Percentiles rank a stretch among this genome's conserved stretches.
Conservation (phyloP, 2,797 vertebrate species). For the Hoplostethus atlanticus region DNA sequence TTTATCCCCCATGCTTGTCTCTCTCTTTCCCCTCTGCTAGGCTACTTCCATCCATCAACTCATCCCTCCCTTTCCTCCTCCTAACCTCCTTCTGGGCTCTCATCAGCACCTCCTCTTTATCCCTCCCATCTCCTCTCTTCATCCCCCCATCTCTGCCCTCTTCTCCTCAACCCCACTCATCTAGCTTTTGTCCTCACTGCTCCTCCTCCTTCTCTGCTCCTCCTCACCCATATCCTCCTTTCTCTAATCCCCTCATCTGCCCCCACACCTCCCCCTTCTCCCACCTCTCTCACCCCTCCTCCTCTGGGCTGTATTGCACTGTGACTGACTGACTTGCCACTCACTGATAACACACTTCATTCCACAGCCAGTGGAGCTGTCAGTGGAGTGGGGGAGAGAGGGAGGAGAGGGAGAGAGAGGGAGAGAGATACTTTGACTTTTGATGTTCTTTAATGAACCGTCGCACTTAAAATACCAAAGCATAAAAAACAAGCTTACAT, state of each 20-base stretch:
- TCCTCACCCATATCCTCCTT: conserved; percentile 36
- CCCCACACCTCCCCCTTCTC: conserved; percentile 30
- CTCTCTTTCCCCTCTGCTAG: background rate
- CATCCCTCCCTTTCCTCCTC: background rate
- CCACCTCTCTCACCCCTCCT: conserved; percentile 30
- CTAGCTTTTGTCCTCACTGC: conserved; percentile 41
- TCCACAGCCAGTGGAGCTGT: conserved; percentile 65
- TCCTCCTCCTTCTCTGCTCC: conserved; percentile 35
- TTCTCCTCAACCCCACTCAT: conserved; percentile 15
- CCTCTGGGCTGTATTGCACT: conserved; percentile 50
- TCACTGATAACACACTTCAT: conserved; percentile 83
- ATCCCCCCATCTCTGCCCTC: conserved; percentile 7
- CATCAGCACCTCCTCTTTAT: background rate
- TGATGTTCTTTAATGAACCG: too few species aligned
- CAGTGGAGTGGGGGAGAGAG: conserved; percentile 19
- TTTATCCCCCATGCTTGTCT: background rate
- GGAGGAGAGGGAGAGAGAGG: conserved; percentile 8
- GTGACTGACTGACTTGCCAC: conserved; percentile 76
- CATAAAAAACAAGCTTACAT: too few species aligned
- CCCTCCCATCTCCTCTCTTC: background rate
- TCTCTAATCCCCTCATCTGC: conserved; percentile 42
- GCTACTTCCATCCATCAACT: background rate
- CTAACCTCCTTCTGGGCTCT: background rate
- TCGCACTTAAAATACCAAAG: too few species aligned
- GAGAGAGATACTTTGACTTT: background rate